Percentiles rank a stretch among this genome's conserved stretches.
Evolutionary conservation across 1,140 invertebrate genomes (phyloP).

Genomic region (Drosophila baimaii): DNA sequence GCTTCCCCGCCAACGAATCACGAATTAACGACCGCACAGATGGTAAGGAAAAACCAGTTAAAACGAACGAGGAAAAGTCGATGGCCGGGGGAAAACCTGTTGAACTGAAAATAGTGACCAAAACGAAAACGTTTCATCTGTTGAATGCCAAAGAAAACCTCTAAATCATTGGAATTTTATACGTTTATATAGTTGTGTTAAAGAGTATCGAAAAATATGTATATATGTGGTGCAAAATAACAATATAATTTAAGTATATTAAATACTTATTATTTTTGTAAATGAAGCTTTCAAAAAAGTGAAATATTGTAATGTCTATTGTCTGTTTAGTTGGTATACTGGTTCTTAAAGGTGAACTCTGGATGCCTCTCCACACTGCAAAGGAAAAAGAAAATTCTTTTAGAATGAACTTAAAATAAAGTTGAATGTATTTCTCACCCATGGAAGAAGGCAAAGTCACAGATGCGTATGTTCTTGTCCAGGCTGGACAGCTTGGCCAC

Average conservation of each 20-base stretch:
- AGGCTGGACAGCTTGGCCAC: conserved; percentile 85
- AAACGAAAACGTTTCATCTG: conserved; percentile 66
- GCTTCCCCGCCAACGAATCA: conserved; percentile 2
- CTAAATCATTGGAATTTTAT: conserved; percentile 2
- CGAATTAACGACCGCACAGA: conserved; percentile 20
- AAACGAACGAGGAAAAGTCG: conserved; percentile 12
- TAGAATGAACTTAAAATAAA: conserved; percentile 2
- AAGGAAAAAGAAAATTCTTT: conserved; percentile 84
- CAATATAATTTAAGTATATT: conserved; percentile 2
- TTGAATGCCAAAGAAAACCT: conserved; percentile 48
- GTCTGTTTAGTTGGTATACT: conserved; percentile 59
- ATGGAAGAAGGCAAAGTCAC: conserved; percentile 87
- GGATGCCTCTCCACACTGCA: conserved; percentile 88
- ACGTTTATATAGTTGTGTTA: conserved; percentile 8
- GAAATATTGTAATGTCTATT: background rate
- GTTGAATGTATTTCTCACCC: conserved; percentile 63
- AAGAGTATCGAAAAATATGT: conserved; percentile 19
- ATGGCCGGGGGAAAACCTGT: conserved; percentile 61
- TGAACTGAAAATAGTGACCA: conserved; percentile 75
- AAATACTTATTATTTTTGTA: conserved; percentile 8
- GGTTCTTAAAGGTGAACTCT: conserved; percentile 86
- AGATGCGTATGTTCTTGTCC: conserved; percentile 88
- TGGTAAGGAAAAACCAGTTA: conserved; percentile 18
- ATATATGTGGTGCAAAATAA: conserved; percentile 13
- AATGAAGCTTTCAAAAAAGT: too few relatives aligned